Base-by-base conservation (phyloP, 2,113 vertebrate genomes). In the Eublepharis macularius region DNA sequence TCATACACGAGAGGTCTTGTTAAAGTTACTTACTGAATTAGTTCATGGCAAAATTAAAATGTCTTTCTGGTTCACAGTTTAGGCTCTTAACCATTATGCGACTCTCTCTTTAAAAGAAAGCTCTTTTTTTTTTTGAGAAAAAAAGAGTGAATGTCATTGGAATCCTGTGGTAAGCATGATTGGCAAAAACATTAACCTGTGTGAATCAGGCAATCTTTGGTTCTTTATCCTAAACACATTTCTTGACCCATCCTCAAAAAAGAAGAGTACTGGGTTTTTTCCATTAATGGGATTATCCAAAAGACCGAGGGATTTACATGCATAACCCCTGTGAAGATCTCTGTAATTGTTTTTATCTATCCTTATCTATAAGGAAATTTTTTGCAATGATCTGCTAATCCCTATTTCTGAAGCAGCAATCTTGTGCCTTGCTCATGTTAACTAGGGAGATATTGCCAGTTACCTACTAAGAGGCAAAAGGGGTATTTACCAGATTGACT, bases 291-390 rank as follows among this genome's bases (percentile, higher is more conserved):
- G 63, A 36, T 68, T 68, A 9, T 32, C 26, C 39, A 41, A 32
- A 65, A 43, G 39, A 14, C 29, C 43, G 12, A 45, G 13, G 24
- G 39, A 66, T 34, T 26, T 49, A 68, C 43, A 26, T 36, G 9
- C 17, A n/a, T 29, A 54, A 54, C 4, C 7, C 12, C 76, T 45
- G 86, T 89, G 89, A 87, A 65, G 80, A 66, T 82, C 54, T 51
- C 47, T 63, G 77, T 57, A 75, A 1, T 80, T 85, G 76, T 76
- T 66, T 60, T 86, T 74, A 24, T 41, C 43, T 54, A 13, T n/a
- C 11, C 14, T 49, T 76, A 73, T 43, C 39, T 43, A 24, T 3
- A 72, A 19, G 69, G 36, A 41, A 6, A 6, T 36, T 24, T 72
- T 72, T 72, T 9, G 51, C 14, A 36, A 72, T 19, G 19, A 19